These are phyloP conservation scores for Xylocampa areola DNA, from an alignment of 2,888 invertebrate genomes.

Conservation along the genomic window DNA sequence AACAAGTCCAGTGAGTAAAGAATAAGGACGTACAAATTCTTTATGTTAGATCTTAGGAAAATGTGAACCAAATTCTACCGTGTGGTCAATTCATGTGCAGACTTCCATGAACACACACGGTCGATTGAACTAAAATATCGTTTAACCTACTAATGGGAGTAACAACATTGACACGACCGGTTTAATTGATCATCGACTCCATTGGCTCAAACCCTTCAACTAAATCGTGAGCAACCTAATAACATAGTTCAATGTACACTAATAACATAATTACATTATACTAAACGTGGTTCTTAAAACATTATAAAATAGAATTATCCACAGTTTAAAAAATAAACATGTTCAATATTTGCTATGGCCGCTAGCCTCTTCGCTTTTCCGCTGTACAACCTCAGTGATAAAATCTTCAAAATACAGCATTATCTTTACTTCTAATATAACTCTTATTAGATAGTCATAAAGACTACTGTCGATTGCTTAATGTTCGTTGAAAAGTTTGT, in stretches of 20 bases:
- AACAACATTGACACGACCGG: slow-evolving; percentile 31
- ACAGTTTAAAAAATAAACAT: slow-evolving; percentile 51
- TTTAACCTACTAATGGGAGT: slow-evolving; percentile 25
- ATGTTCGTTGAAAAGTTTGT: slow-evolving; percentile 37
- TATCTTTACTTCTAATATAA: slow-evolving; percentile 21
- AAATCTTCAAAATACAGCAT: slow-evolving; percentile 59
- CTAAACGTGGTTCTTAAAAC: no score
- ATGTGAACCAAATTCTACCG: no score
- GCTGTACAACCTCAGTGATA: slow-evolving; percentile 71
- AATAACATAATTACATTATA: no score
- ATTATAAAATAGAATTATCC: slow-evolving; percentile 24
- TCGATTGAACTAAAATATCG: slow-evolving; percentile 23
- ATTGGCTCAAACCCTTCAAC: slow-evolving; percentile 14
- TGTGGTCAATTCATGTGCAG: neutral
- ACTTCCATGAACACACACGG: slow-evolving; percentile 5
- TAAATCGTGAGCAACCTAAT: no score
- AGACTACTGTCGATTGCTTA: slow-evolving; percentile 47
- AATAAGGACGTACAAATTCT: no score
- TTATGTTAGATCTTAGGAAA: no score
- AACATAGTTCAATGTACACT: no score
- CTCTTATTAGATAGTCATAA: slow-evolving; percentile 45
- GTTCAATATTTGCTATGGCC: slow-evolving; percentile 52
- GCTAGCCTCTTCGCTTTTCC: slow-evolving; percentile 67
- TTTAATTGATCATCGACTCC: slow-evolving; percentile 15
- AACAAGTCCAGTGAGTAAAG: no score